A percentile compares a stretch with the other conserved stretches of the same genome.
Evolutionary conservation across 2,797 vertebrate genomes (phyloP).

Genomic region (Lepilemur septentrionalis): DNA sequence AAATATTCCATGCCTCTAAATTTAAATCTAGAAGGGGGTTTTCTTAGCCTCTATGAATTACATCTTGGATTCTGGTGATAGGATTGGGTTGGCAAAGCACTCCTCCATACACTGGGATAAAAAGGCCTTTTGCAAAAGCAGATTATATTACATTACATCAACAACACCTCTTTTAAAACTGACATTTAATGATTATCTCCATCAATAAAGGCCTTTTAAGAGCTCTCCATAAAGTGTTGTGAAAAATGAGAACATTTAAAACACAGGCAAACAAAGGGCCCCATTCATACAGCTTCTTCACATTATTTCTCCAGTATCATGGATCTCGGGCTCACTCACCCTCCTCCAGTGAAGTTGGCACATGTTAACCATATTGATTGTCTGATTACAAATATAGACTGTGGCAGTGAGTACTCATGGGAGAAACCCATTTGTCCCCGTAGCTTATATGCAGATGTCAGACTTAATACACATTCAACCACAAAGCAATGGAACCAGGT

Average conservation of each 20-base stretch:
- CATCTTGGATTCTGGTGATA: constrained; percentile 57
- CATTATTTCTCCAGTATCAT: constrained; percentile 61
- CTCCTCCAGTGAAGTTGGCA: constrained; percentile 27
- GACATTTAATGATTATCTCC: constrained; percentile 78
- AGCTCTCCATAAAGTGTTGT: constrained; percentile 72
- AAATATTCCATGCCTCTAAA: neutral
- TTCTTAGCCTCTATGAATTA: constrained; percentile 8
- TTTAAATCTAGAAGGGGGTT: neutral
- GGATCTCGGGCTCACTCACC: constrained; percentile 14
- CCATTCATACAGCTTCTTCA: constrained; percentile 67
- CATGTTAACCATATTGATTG: constrained; percentile 38
- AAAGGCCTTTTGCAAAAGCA: constrained; percentile 60
- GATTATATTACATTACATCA: constrained; percentile 63
- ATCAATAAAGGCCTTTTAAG: constrained; percentile 75
- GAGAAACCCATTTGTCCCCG: constrained; percentile 20
- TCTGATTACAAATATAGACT: constrained; percentile 67
- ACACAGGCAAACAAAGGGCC: constrained; percentile 65
- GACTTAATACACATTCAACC: neutral
- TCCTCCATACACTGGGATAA: neutral
- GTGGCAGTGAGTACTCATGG: neutral
- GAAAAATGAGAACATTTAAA: constrained; percentile 77
- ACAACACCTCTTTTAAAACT: constrained; percentile 73
- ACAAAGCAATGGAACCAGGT: constrained; percentile 28
- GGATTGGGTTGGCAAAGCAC: constrained; percentile 44
- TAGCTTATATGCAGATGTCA: neutral